These are phyloP conservation scores for Marronus borbonicus DNA, from an alignment of 2,888 invertebrate genomes.

Conservation along the genomic window DNA sequence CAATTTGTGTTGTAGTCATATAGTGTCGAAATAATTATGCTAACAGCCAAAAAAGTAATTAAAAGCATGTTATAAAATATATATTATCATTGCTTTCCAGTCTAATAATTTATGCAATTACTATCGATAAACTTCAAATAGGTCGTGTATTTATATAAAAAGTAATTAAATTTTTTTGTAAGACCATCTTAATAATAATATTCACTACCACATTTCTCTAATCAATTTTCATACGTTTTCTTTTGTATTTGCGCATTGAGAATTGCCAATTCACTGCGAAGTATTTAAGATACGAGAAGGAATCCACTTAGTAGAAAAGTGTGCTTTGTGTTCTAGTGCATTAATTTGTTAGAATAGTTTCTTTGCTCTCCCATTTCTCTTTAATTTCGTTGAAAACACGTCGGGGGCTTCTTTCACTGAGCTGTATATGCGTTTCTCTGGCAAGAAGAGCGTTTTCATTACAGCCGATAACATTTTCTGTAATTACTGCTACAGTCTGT, in stretches of 20 bases:
- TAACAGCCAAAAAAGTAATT: too few relatives aligned
- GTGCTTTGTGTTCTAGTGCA: conserved; percentile 28
- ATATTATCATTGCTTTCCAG: too few relatives aligned
- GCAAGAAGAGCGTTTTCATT: conserved; percentile 33
- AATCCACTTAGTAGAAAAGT: conserved; percentile 21
- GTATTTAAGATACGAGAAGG: not conserved
- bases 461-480: conserved; percentile 32
- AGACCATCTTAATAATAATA: not conserved
- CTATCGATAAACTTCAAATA: too few relatives aligned
- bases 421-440: conserved; percentile 19
- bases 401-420: conserved; percentile 28
- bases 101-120: too few relatives aligned
- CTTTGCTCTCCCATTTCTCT: conserved; percentile 21
- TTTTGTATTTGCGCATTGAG: not conserved
- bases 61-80: too few relatives aligned
- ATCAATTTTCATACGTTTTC: conserved; percentile 2
- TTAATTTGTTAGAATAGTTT: conserved; percentile 20
- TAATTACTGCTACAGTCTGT: conserved; percentile 46
- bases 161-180: too few relatives aligned
- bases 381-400: conserved; percentile 35
- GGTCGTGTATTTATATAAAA: too few relatives aligned
- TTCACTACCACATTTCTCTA: conserved; percentile 16
- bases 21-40: too few relatives aligned
- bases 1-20: too few relatives aligned
- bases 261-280: conserved; percentile 21